Percentiles rank a stretch among this genome's conserved stretches.
phyloP scores from a whole-genome alignment of 2,888 invertebrate genomes.

The Agrochola circellaris region DNA sequence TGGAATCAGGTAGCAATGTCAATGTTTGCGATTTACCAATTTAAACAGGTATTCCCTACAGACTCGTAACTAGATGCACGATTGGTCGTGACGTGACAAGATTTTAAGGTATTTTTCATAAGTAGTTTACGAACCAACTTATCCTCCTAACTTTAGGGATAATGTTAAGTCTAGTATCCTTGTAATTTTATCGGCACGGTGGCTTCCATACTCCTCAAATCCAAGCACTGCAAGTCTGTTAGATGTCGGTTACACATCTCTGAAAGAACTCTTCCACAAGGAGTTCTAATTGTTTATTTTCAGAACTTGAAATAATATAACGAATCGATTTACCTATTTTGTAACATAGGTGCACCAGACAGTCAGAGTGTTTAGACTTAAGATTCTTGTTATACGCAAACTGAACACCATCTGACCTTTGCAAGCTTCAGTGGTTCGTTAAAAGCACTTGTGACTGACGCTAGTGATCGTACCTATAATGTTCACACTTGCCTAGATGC shows the following conservation, averaged over 20 bases:
- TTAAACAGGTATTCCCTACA: not conserved
- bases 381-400: not conserved
- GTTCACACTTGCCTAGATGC: conserved; percentile 27
- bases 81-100: not conserved
- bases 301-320: not conserved
- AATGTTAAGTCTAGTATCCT: not conserved
- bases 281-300: not conserved
- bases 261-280: not conserved
- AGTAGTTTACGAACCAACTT: not conserved
- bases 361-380: not conserved
- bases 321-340: not conserved
- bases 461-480: conserved; percentile 35
- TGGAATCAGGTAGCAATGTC: not conserved
- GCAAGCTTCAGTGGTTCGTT: conserved; percentile 19
- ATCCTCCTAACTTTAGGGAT: not conserved
- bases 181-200: not conserved
- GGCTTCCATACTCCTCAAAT: not conserved
- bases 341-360: not conserved
- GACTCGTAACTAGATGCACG: not conserved
- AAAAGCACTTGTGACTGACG: conserved; percentile 13
- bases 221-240: not conserved
- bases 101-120: not conserved
- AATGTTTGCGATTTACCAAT: not conserved
- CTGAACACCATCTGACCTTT: conserved; percentile 28
- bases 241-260: not conserved